Evolutionary conservation across 1,140 invertebrate genomes (phyloP), one percentile per base, ranked within the genome.

Genomic region (Ruditapes philippinarum): DNA sequence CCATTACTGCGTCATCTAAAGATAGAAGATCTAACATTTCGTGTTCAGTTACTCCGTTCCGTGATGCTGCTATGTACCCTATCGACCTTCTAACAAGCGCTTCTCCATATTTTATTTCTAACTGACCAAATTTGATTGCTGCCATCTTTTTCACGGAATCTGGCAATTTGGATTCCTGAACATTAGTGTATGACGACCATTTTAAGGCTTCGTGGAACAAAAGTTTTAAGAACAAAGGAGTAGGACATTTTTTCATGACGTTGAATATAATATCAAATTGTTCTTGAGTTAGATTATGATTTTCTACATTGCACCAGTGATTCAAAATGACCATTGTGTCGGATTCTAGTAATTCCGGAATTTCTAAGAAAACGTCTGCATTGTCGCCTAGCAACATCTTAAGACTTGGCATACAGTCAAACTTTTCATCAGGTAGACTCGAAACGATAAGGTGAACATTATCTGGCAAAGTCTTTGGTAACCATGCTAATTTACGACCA

Each of bases 11-110:
- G n/a, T 97, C 96, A 94, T 98, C 97, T 87, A 97, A 96, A 0
- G 97, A 97, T 40, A 98, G 92, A 25, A 98, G 95, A 95, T 98
- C 97, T 89, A 98, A 95, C 94, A 98, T 97, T 95, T 98, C 98
- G 7, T 97, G 97, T 92, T 97, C 97, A 19, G 97, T 97, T n/a
- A 98, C 95, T 0, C 98, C 97, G 92, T 97, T 96, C 54, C 97
- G 96, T 7, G 97, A 96, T 9, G 97, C 97, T 1, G 97, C 97
- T 25, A 98, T 96, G 51, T 98, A 96, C 0, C 97, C 97, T n/a
- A 98, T 95, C 17, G 96, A 97, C 93, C 96, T 96, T 94, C 91
- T 81, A 7, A 94, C 94, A 0, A 95, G 93, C 62, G 97, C 96
- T 81, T 96, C 96, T 0, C 97, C 97, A 62, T 97, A 95, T 25